Evolutionary conservation across 1,140 invertebrate species (phyloP).

Genomic region (Zaprionus kolodkinae): DNA sequence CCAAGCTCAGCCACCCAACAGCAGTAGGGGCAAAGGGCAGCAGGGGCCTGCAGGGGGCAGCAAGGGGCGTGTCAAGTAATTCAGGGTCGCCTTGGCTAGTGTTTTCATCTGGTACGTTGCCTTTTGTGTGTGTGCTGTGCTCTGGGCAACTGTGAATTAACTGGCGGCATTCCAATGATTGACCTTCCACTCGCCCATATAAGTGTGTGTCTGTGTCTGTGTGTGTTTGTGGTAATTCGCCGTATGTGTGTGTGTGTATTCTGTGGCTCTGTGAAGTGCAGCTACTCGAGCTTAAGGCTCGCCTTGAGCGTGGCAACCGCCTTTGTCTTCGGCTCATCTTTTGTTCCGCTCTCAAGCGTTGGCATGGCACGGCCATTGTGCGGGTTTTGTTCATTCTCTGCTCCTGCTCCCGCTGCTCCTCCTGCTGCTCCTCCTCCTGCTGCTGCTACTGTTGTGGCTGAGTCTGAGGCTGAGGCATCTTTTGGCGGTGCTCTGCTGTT

Average conservation of each 20-base stretch:
- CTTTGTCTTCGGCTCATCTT: conserved; percentile 75
- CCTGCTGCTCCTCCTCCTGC: no score
- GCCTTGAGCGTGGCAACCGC: conserved; percentile 71
- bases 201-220: conserved; percentile 35
- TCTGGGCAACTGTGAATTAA: conserved; percentile 68
- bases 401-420: no score
- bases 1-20: conserved; percentile 76
- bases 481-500: conserved; percentile 24
- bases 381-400: conserved; percentile 46
- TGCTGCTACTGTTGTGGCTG: conserved; percentile 34
- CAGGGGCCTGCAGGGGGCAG: conserved; percentile 14
- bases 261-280: conserved; percentile 53
- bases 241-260: conserved; percentile 17
- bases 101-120: conserved; percentile 52
- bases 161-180: conserved; percentile 82
- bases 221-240: not conserved
- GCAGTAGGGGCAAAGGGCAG: no score
- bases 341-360: conserved; percentile 57
- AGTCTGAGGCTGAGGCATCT: not conserved
- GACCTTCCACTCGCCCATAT: conserved; percentile 56
- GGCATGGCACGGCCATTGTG: conserved; percentile 57
- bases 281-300: conserved; percentile 65
- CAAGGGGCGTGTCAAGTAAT: conserved; percentile 47
- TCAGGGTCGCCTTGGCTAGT: conserved; percentile 41
- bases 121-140: conserved; percentile 58